Conservation (phyloP, 53 echinoderm and acorn worm genomes). For the Patiria pectinifera region DNA sequence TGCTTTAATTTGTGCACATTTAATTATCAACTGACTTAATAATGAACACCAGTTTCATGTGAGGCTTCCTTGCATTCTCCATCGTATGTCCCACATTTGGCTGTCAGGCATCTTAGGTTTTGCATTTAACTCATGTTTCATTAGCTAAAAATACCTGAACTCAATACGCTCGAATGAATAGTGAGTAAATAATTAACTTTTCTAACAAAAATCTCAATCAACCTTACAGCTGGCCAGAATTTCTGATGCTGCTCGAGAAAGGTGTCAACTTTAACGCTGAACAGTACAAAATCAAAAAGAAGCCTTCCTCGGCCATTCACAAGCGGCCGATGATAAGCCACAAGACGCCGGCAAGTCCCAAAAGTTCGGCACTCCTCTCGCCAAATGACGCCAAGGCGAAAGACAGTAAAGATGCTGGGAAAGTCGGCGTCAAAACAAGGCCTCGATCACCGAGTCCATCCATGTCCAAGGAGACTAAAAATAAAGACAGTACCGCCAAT, state of each 20-base stretch:
- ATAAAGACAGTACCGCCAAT: constrained; percentile 12
- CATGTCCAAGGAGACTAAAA: neutral
- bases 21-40: no score
- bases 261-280: constrained; percentile 61
- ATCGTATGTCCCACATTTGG: no score
- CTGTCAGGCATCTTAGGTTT: no score
- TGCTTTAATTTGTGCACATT: no score
- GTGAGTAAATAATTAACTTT: neutral
- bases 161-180: no score
- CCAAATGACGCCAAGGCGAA: neutral
- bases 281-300: constrained; percentile 33
- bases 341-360: constrained; percentile 41
- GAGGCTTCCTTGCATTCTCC: no score
- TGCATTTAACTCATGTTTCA: no score
- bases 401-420: constrained; percentile 19
- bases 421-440: constrained; percentile 13
- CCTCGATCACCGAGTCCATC: constrained; percentile 12
- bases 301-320: constrained; percentile 10
- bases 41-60: no score
- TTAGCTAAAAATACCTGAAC: no score
- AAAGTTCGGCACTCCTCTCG: constrained; percentile 7
- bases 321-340: constrained; percentile 23
- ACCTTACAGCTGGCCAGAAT: constrained; percentile 84
- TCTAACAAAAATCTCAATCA: neutral
- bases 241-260: constrained; percentile 80